Conservation (phyloP, 2,113 vertebrate genomes). For the Rostratula benghalensis region DNA sequence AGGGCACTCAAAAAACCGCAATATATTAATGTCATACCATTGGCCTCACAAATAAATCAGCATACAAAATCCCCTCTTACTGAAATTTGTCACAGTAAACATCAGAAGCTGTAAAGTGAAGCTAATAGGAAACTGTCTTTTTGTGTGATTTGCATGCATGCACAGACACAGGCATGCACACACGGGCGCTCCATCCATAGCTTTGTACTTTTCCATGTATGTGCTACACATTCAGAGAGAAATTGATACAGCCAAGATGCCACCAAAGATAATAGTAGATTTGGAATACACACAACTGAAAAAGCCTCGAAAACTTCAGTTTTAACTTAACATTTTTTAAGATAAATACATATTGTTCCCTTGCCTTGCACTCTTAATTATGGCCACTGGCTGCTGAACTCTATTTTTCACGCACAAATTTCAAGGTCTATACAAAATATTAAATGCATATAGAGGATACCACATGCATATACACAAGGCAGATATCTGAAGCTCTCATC, state of each 20-base stretch:
- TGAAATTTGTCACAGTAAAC: slow-evolving; percentile 49
- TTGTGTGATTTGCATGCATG: not conserved
- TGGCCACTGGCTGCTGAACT: not conserved
- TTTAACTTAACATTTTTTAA: not conserved
- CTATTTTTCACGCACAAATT: not conserved
- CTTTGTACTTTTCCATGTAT: not conserved
- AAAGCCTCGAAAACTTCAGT: not conserved
- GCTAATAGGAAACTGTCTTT: not conserved
- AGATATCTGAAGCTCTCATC: not conserved
- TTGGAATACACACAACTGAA: not conserved
- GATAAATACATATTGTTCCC: not conserved
- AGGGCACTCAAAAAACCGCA: not conserved
- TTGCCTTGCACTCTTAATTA: not conserved
- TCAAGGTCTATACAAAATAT: not conserved
- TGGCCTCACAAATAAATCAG: slow-evolving; percentile 41
- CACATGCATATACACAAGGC: not conserved
- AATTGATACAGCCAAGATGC: not conserved
- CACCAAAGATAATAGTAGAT: not conserved
- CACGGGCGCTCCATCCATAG: not conserved
- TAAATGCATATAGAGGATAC: not conserved
- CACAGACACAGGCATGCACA: not conserved
- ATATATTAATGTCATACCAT: not conserved
- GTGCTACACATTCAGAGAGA: not conserved
- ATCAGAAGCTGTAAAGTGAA: slow-evolving; percentile 47
- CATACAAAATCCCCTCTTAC: slow-evolving; percentile 33